Evolutionary conservation across 1,140 invertebrate species (phyloP), one percentile per base, ranked within the genome.

Genomic region (Drosophila ficusphila): DNA sequence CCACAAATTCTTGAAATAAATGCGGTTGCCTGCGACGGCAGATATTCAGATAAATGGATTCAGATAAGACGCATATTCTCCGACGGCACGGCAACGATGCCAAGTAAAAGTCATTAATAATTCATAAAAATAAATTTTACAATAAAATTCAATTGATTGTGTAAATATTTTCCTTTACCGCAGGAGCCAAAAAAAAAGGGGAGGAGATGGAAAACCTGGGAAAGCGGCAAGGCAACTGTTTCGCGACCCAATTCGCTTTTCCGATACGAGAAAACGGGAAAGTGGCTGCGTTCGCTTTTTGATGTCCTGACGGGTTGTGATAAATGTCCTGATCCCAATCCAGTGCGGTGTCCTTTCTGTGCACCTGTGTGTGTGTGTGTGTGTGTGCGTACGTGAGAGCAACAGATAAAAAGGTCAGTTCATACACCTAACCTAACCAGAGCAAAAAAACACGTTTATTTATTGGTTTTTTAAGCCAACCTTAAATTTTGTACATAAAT

Each of bases 131-230:
- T 51, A 86, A 39, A 73, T 58, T 78, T 76, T 65, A 74, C 81
- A 86, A 86, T 86, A 70, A 85, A 85, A 86, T 81, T 81, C 76
- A 86, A 86, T 86, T 86, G 81, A 86, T 79, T 86, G 81, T 74
- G 76, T 67, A 86, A 86, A 86, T 81, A 86, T 79, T 86, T 79
- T 74, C 53, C 56, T 79, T 76, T 33, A 21, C 39, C 70, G 38
- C 57, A 71, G 47, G 54, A 29, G 19, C 47, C 23, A 42, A 58
- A 34, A 18, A 52, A n/a, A n/a, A n/a, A n/a, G n/a, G n/a, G n/a
- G n/a, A n/a, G n/a, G n/a, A n/a, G n/a, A n/a, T n/a, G n/a, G 25
- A 38, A 19, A 44, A 25, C 11, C n/a, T n/a, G n/a, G 16, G 8
- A 25, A 46, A 8, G 31, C 23, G 25, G 38, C 23, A 39, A 61